Evolutionary conservation across 2,797 vertebrate species (phyloP), one percentile per base, ranked within the genome.

Genomic region (Bovichtus variegatus): DNA sequence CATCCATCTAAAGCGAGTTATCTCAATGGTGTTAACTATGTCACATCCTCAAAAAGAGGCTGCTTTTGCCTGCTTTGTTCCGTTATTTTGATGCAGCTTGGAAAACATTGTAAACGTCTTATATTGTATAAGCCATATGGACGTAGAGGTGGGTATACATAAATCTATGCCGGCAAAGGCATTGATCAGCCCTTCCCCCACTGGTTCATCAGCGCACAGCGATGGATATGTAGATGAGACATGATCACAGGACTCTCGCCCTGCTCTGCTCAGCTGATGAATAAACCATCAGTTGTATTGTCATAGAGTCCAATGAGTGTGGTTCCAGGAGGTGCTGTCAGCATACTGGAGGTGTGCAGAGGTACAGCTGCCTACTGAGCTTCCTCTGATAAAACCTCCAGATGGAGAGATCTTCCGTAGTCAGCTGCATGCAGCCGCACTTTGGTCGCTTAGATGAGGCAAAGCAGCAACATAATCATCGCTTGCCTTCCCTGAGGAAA

Each of bases 211-310:
- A 31, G 11, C 15, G 10, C 27, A 31, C 31, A 40, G 55, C n/a
- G 50, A 58, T 80, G 68, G 68, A 70, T 71, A 57, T 77, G 74
- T 63, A 71, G 65, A 85, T 84, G 78, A 63, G 67, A 53, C 72
- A 63, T 78, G 68, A 79, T 87, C 47, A 70, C 71, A 82, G 49
- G 43, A 44, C 31, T 79, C 31, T 50, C 19, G 51, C 15, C 18
- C 43, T 63, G 51, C 71, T 57, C 59, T 23, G 36, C 69, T 60
- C 59, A 41, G 27, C 53, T 53, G 43, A 82, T 88, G 74, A 86
- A 86, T 89, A 71, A 82, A 68, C 63, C 79, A 80, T 76, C 57
- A 61, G 31, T 31, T 65, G 36, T 43, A 29, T 43, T 40, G 25
- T 61, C 62, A 43, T 23, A 11, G 27, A 74, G 41, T 55, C 57